Base-by-base conservation (phyloP, 2,888 invertebrate species). In the Lampropteryx suffumata region DNA sequence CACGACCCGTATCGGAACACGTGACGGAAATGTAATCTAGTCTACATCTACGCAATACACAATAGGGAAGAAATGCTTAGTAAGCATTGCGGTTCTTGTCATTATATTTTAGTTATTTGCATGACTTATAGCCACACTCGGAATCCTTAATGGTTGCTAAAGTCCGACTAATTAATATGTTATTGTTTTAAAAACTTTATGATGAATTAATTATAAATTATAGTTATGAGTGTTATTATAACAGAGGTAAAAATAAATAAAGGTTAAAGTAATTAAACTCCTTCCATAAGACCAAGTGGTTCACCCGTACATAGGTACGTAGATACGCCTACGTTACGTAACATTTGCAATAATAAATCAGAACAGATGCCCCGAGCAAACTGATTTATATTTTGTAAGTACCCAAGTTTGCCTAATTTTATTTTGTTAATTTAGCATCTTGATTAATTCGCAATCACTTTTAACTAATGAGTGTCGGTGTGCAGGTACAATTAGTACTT, bases 281-380 rank as follows among this genome's bases (percentile, higher is more conserved):
- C 54, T 42, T 59, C 41, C 54, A 53, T 59, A 62, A 55, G 57
- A 58, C 50, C 46, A 56, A 59, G 61, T 61, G 59, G 50, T 40
- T 47, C 39, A 11, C 43, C 29, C 35, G 24, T 35, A 35, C 35
- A 10, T 4, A 17, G 17, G 17, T 35, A 35, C 7, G 46, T 44
- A 40, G 41, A 24, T 47, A 50, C 58, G 57, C 55, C 54, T 55
- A 52, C 53, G 51, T 59, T 59, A 49, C 60, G 61, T 50, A 52
- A 54, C 55, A 55, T 64, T 59, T 61, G 61, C 56, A 50, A 55
- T 56, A 62, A 66, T 70, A 67, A 71, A 65, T 71, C 65, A 65
- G 66, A 75, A 68, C 76, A 78, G 73, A 71, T 66, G 69, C 60
- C 55, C 56, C 50, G 57, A 58, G 62, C 50, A 50, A 66, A 74